phyloP scores from a whole-genome alignment of 2,113 vertebrate genomes.

The Grammomys dolichurus region DNA sequence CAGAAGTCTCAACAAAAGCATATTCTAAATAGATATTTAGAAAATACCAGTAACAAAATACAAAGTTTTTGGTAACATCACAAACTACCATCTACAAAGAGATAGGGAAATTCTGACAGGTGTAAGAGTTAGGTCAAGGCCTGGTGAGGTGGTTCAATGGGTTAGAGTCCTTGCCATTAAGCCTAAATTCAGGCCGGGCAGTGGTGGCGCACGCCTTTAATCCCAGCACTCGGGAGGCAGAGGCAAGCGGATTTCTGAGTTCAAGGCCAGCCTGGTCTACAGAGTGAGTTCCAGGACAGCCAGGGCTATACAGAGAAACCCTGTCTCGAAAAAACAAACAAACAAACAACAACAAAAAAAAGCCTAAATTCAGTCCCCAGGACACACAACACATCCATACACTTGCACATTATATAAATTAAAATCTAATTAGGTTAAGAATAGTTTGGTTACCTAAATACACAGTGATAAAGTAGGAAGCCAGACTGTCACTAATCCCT shows the following conservation, averaged over 20 bases:
- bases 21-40: conserved; percentile 40
- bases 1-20: conserved; percentile 40
- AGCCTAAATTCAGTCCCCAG: not conserved
- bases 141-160: not conserved
- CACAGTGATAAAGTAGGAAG: not conserved
- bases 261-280: too few relatives aligned
- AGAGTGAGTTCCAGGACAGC: too few relatives aligned
- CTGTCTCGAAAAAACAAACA: too few relatives aligned
- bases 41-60: conserved; percentile 35
- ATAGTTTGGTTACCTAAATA: not conserved
- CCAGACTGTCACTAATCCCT: not conserved
- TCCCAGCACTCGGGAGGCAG: too few relatives aligned
- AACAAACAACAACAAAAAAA: not conserved
- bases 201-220: too few relatives aligned
- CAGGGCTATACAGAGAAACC: too few relatives aligned
- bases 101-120: not conserved
- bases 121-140: not conserved
- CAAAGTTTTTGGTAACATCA: conserved; percentile 22
- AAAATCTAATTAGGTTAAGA: not conserved
- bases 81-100: not conserved
- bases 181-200: not conserved
- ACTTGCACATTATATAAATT: not conserved
- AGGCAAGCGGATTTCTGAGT: too few relatives aligned
- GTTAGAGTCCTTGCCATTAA: not conserved
- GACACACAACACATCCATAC: not conserved